Base-by-base conservation (phyloP, 2,797 vertebrate species). In the Pampus argenteus region DNA sequence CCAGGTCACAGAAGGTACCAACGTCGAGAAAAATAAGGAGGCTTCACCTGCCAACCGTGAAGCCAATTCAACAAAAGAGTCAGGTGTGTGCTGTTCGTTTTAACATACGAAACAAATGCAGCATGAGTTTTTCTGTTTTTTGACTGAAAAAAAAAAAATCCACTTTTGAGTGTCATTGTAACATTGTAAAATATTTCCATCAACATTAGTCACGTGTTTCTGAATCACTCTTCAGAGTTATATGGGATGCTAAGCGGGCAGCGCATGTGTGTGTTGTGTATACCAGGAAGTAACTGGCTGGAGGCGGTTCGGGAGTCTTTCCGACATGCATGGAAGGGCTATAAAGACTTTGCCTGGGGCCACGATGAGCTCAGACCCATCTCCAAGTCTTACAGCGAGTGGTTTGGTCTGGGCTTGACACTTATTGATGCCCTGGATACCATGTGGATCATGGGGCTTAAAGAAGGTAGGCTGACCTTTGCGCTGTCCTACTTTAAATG, bases 401-500 rank as follows among this genome's bases (percentile, higher is more conserved):
- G 98, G 97, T 99, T 99, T 51, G 96, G 97, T 45, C 94, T 99
- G 4, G 98, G 98, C 2, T 93, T 99, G 66, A 99, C 98, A 0
- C 93, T 99, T 2, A 92, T 99, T 0, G 98, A 99, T 0, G 93
- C 97, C 5, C 87, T 99, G 92, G 98, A 99, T 76, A 99, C 97
- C 62, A 96, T 99, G 96, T 99, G 96, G 98, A 97, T 99, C 66
- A 74, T 99, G 71, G 96, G 93, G 11, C 92, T 98, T 38, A 96
- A 95, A 77, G 89, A 96, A 93, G 98, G 98, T 98, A 85, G 1
- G 17, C 6, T 25, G 28, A 29, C 2, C 22, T 36, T 34, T 28
- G 10, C 20, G 23, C 4, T 7, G 40, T 66, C 3, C 4, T 54
- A 3, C 14, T 50, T 17, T 44, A 0, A 60, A 28, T 3, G 8